Percentiles rank a stretch among this genome's conserved stretches.
phyloP scores from a whole-genome alignment of 2,797 vertebrate genomes.

The Petrocephalus schoutedeni region DNA sequence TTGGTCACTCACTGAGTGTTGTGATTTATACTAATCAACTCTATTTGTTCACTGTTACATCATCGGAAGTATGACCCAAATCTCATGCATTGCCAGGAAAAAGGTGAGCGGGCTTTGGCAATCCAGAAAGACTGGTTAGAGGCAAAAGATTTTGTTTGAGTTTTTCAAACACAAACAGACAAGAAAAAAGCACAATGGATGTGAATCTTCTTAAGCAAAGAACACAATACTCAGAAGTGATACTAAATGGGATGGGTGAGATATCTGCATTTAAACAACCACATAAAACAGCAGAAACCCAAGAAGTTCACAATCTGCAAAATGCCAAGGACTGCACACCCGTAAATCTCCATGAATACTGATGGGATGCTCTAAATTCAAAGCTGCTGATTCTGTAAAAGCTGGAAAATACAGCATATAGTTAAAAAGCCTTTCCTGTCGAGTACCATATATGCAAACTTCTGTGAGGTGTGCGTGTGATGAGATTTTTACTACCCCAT shows the following conservation, averaged over 20 bases:
- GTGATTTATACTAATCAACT: background rate
- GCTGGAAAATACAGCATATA: background rate
- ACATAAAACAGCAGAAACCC: background rate
- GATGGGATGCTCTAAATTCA: background rate
- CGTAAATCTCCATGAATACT: background rate
- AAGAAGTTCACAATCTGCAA: background rate
- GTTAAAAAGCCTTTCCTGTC: background rate
- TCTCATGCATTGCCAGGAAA: background rate
- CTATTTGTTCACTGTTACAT: background rate
- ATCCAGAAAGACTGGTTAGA: background rate
- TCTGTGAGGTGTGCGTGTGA: background rate
- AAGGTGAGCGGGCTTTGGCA: background rate
- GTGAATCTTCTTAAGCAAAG: background rate
- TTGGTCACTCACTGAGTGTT: background rate
- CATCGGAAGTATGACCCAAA: background rate
- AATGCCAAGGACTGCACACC: background rate
- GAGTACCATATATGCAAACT: background rate
- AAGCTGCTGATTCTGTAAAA: slow-evolving; percentile 4
- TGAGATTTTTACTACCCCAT: background rate
- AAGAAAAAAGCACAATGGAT: background rate
- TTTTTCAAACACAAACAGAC: background rate
- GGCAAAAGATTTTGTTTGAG: background rate
- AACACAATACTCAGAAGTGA: background rate
- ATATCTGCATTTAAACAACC: background rate
- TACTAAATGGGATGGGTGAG: background rate